A percentile compares a stretch with the other conserved stretches of the same genome.
phyloP scores from a whole-genome alignment of 2,113 vertebrate species.

The Probosciger aterrimus region DNA sequence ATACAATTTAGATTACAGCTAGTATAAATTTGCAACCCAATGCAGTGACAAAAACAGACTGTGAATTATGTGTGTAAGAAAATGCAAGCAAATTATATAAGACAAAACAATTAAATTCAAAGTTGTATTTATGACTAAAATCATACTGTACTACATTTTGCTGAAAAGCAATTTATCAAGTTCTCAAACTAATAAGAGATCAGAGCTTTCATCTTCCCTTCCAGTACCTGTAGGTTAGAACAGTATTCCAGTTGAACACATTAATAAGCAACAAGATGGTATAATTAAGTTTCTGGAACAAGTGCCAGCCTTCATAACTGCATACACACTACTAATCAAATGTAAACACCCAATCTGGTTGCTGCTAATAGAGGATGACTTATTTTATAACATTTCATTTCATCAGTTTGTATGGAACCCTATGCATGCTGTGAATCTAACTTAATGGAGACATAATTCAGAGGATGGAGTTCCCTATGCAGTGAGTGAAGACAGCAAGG shows the following conservation, averaged over 20 bases:
- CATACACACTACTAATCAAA: background rate
- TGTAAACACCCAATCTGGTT: background rate
- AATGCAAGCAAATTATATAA: background rate
- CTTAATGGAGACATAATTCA: background rate
- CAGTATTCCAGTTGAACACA: rapidly evolving
- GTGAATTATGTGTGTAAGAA: background rate
- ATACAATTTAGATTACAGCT: background rate
- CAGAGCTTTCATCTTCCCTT: background rate
- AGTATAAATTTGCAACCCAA: background rate
- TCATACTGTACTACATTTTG: background rate
- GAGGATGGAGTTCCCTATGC: background rate
- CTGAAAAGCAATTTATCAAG: background rate
- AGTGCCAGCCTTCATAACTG: background rate
- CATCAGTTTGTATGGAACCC: background rate
- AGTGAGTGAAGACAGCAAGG: background rate
- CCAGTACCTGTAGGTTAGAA: background rate
- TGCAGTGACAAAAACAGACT: background rate
- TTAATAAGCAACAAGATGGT: background rate
- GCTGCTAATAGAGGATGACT: background rate
- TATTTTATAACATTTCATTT: background rate
- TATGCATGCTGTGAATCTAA: background rate
- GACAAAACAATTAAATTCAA: background rate
- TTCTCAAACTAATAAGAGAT: background rate
- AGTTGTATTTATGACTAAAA: background rate
- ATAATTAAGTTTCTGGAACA: background rate